Base-by-base conservation (phyloP, 2,113 vertebrate species). In the Psilopsiagon aurifrons region DNA sequence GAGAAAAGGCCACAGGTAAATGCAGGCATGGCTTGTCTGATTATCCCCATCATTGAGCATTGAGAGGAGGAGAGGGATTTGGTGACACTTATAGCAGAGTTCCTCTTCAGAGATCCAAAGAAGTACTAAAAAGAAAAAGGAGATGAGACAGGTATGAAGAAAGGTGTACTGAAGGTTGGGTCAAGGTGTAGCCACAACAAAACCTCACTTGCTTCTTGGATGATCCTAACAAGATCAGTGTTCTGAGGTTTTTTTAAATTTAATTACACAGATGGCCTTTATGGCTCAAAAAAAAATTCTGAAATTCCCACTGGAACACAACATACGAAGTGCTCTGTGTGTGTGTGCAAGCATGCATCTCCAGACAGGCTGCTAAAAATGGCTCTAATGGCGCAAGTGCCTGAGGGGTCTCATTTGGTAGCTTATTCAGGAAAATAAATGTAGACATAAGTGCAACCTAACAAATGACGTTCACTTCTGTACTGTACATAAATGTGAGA, bases 101-200 rank as follows among this genome's bases (percentile, higher is more conserved):
- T 10, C 9, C 20, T 52, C 16, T 64, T 69, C 14, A 85, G 54
- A 74, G 5, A 27, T 14, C 16, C 59, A 33, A 7, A 49, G 22
- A 44, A 13, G 13, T 29, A 27, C 11, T n/a, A 43, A 9, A n/a
- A 69, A 9, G 7, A 25, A 73, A 76, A 69, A 62, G 0, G 11
- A 33, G 14, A 14, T 37, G 49, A 73, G 41, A 46, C 5, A 49
- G 24, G 27, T 22, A 52, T 0, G 0, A 83, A 59, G 41, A 6
- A 94, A 83, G 17, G 28, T 54, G 52, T 54, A 31, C 17, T 54
- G 6, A 51, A 31, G 79, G 2, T 3, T 35, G 8, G 5, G 47
- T 54, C 55, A 63, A 19, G 15, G 5, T 31, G 8, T 44, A 66
- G 46, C 39, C 77, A 51, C 41, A 63, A 37, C 6, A 90, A 63